Evolutionary conservation across 2,797 vertebrate genomes (phyloP).

Genomic region (Pangasius sanitwongsei): DNA sequence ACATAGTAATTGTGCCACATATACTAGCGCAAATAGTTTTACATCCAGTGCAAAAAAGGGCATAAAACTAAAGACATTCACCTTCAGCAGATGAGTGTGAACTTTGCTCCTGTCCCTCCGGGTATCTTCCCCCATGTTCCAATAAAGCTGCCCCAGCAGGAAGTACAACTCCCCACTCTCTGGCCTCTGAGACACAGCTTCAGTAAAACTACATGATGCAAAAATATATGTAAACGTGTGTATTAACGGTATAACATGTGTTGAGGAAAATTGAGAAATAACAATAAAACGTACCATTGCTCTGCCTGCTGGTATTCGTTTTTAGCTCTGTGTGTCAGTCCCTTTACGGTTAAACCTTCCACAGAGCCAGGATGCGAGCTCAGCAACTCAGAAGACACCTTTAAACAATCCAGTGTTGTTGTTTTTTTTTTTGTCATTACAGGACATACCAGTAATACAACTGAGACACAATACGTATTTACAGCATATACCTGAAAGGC

Average conservation of each 20-base stretch:
- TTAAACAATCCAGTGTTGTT: neutral
- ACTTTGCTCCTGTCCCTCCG: slow-evolving; percentile 88
- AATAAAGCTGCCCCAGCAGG: slow-evolving; percentile 86
- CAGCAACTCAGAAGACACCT: slow-evolving; percentile 85
- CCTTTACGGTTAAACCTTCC: slow-evolving; percentile 79
- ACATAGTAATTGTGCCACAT: too few relatives aligned
- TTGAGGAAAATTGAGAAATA: neutral
- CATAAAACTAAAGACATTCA: slow-evolving; percentile 52
- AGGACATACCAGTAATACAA: neutral
- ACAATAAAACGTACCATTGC: slow-evolving; percentile 73
- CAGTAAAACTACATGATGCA: slow-evolving; percentile 79
- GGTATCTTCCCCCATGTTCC: slow-evolving; percentile 90
- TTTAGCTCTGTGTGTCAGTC: slow-evolving; percentile 74
- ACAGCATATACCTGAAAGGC: slow-evolving; percentile 79
- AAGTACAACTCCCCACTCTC: slow-evolving; percentile 84
- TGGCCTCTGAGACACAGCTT: slow-evolving; percentile 77
- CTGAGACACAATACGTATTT: too few relatives aligned
- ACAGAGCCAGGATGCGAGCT: slow-evolving; percentile 77
- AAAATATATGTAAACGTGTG: neutral
- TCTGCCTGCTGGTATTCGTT: slow-evolving; percentile 83
- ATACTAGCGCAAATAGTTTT: neutral
- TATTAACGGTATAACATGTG: neutral
- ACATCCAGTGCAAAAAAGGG: neutral
- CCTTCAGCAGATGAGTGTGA: slow-evolving; percentile 90
- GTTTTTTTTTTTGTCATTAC: neutral